These are phyloP conservation scores for Pecten maximus DNA, from an alignment of 2,888 invertebrate species.

Conservation along the genomic window DNA sequence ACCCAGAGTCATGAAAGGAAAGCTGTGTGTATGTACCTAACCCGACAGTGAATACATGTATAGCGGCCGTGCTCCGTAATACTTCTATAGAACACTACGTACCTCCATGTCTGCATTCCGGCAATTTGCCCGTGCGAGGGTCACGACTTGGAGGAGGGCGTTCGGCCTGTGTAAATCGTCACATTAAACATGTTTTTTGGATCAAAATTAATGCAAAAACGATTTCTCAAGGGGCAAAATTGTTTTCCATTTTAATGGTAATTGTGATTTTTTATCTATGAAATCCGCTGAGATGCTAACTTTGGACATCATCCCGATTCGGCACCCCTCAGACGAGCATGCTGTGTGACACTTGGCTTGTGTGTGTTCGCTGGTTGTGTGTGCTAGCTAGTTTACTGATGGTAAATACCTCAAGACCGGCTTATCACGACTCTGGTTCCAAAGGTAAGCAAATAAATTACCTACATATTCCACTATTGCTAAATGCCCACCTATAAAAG, in stretches of 20 bases:
- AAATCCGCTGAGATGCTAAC: constrained; percentile 30
- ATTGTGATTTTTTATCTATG: constrained; percentile 33
- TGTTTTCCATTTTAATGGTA: neutral
- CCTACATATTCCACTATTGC: neutral
- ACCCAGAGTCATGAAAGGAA: neutral
- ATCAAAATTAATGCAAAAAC: constrained; percentile 1
- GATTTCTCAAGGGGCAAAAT: neutral
- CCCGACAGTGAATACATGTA: neutral
- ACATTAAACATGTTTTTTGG: constrained; percentile 23
- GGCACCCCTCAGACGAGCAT: constrained; percentile 32
- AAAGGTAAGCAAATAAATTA: neutral
- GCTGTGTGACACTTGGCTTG: constrained; percentile 17
- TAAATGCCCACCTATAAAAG: neutral
- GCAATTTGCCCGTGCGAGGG: constrained; percentile 26
- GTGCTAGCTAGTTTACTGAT: constrained; percentile 13
- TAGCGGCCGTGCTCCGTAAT: neutral
- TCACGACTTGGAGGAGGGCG: constrained; percentile 5
- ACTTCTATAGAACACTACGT: neutral
- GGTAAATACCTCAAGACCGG: neutral
- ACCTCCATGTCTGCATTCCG: neutral
- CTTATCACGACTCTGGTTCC: constrained; percentile 1
- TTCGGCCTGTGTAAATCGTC: neutral
- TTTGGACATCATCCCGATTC: constrained; percentile 2
- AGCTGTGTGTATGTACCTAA: neutral
- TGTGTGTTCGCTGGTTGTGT: constrained; percentile 12